A percentile compares a stretch with the other conserved stretches of the same genome.
Conservation (phyloP, 1,140 invertebrate genomes). For the Cherax destructor region DNA sequence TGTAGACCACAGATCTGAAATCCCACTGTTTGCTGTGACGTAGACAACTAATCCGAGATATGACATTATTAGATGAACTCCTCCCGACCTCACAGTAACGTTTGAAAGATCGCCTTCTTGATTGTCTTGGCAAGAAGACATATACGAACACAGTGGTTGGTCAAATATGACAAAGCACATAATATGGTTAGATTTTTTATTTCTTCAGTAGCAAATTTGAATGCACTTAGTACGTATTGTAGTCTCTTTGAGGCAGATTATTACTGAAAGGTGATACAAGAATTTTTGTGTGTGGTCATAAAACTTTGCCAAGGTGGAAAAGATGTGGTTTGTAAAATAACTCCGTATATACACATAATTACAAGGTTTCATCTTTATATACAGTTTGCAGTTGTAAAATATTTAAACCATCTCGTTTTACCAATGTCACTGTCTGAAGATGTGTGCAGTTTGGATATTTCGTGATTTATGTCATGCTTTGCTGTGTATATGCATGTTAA, state of each 20-base stretch:
- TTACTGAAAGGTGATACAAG: neutral
- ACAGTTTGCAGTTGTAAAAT: conserved; percentile 25
- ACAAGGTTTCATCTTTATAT: neutral
- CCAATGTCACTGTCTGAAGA: neutral
- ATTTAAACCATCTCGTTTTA: conserved; percentile 16
- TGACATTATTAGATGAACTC: neutral
- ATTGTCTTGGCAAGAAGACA: neutral
- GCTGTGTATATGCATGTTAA: neutral
- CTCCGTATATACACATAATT: neutral
- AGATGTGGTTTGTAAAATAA: neutral
- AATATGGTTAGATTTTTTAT: neutral
- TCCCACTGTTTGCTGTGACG: too few species aligned
- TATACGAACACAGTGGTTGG: neutral
- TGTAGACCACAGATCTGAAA: too few species aligned
- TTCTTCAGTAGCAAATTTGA: neutral
- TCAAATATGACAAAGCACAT: neutral
- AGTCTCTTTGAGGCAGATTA: conserved; percentile 10
- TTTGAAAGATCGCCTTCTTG: neutral
- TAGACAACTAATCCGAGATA: neutral
- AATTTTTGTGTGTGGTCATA: conserved; percentile 17
- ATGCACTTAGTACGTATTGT: conserved; percentile 26
- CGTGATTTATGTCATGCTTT: too few species aligned
- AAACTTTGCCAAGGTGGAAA: conserved; percentile 18
- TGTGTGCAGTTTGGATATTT: too few species aligned
- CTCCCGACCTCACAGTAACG: neutral